A percentile compares a stretch with the other conserved stretches of the same genome.
phyloP scores from a whole-genome alignment of 2,113 vertebrate species.

The Syngnathus typhle region DNA sequence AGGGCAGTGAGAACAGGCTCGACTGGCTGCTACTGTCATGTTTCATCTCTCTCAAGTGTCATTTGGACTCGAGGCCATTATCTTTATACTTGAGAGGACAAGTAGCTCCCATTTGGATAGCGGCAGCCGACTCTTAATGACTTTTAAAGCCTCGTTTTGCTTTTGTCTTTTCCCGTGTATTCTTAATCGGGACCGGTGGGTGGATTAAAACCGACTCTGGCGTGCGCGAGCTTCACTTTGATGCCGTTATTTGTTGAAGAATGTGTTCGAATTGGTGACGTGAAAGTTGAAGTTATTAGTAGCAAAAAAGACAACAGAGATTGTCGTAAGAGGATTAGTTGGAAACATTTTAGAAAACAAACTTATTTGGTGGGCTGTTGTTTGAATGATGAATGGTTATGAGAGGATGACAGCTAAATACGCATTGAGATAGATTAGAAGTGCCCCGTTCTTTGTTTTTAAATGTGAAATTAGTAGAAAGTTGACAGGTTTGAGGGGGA shows the following conservation, averaged over 20 bases:
- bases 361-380: too few species aligned
- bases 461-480: too few species aligned
- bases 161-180: constrained; percentile 3
- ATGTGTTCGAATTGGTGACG: neutral
- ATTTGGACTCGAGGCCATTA: constrained; percentile 13
- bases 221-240: constrained; percentile 14
- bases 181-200: constrained; percentile 10
- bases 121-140: neutral
- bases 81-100: constrained; percentile 18
- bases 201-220: constrained; percentile 19
- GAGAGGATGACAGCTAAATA: too few species aligned
- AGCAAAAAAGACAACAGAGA: too few species aligned
- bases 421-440: too few species aligned
- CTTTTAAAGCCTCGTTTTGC: constrained; percentile 9
- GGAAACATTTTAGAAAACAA: too few species aligned
- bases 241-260: neutral
- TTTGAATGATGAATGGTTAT: too few species aligned
- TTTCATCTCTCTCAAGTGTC: constrained; percentile 23
- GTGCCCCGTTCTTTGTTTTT: too few species aligned
- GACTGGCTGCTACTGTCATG: constrained; percentile 1
- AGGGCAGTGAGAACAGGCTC: neutral
- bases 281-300: too few species aligned
- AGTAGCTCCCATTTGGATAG: constrained; percentile 4
- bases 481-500: too few species aligned
- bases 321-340: too few species aligned